A percentile compares a stretch with the other conserved stretches of the same genome.
Evolutionary conservation across 2,797 vertebrate genomes (phyloP).

Genomic region (Sebastes hubbsi): DNA sequence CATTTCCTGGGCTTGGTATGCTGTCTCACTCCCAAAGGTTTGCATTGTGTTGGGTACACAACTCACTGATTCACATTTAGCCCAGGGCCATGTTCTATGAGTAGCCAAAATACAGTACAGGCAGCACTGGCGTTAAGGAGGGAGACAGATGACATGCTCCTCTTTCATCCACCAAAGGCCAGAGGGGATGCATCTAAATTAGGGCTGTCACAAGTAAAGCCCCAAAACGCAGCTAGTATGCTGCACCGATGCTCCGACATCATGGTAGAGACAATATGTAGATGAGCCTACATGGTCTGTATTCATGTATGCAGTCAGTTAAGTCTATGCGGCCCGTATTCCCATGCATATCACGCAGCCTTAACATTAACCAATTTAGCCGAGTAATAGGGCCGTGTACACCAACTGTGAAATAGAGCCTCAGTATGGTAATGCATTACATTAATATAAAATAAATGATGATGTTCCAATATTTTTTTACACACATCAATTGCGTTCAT

Average conservation of each 20-base stretch:
- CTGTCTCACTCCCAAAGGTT: slow-evolving; percentile 54
- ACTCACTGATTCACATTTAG: slow-evolving; percentile 66
- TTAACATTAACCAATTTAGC: slow-evolving; percentile 44
- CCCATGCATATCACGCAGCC: slow-evolving; percentile 14
- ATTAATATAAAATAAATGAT: slow-evolving; percentile 38
- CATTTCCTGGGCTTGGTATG: slow-evolving; percentile 46
- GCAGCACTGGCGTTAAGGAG: slow-evolving; percentile 30
- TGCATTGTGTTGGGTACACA: slow-evolving; percentile 63
- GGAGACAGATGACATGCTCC: slow-evolving; percentile 54
- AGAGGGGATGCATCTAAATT: slow-evolving; percentile 58
- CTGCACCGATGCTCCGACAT: neutral
- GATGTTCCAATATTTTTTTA: slow-evolving; percentile 17
- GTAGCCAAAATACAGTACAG: slow-evolving; percentile 58
- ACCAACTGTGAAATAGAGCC: slow-evolving; percentile 39
- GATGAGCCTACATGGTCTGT: slow-evolving; percentile 4
- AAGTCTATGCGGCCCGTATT: neutral
- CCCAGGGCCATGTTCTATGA: slow-evolving; percentile 45
- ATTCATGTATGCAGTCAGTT: slow-evolving; percentile 14
- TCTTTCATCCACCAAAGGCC: slow-evolving; percentile 58
- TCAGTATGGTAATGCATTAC: slow-evolving; percentile 25
- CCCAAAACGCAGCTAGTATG: slow-evolving; percentile 1
- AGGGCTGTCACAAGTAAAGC: slow-evolving; percentile 41
- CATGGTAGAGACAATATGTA: neutral
- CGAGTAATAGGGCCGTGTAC: slow-evolving; percentile 12
- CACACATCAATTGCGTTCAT: slow-evolving; percentile 27